These are phyloP conservation scores for Phenganax marumi DNA, from an alignment of 92 coral and sea anemone genomes.

Conservation along the genomic window DNA sequence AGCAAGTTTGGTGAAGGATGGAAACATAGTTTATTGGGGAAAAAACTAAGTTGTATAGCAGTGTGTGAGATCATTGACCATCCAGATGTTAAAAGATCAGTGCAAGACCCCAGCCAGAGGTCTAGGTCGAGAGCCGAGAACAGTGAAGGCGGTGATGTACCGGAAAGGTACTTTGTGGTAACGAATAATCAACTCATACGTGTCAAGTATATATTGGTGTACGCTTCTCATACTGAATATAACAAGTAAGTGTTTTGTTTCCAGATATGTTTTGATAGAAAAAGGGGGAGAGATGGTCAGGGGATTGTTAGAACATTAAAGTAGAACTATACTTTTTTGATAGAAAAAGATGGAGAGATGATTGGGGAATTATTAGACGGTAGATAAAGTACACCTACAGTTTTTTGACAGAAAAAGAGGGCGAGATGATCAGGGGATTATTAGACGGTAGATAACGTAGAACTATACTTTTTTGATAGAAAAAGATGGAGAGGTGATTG, in stretches of 20 bases:
- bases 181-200: conserved; percentile 89
- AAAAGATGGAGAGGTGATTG: too few relatives aligned
- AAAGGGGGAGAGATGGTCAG: too few relatives aligned
- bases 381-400: too few relatives aligned
- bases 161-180: conserved; percentile 93
- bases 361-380: too few relatives aligned
- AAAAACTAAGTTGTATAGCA: conserved; percentile 80
- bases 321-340: too few relatives aligned
- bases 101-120: conserved; percentile 59
- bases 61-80: conserved; percentile 94
- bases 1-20: conserved; percentile 84
- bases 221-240: conserved; percentile 52
- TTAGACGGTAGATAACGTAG: too few relatives aligned
- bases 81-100: conserved; percentile 91
- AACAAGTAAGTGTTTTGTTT: conserved; percentile 6
- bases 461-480: too few relatives aligned
- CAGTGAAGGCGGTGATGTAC: conserved; percentile 97
- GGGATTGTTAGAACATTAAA: too few relatives aligned
- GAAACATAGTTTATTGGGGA: conserved; percentile 70
- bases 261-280: neutral
- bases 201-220: conserved; percentile 85
- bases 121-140: conserved; percentile 83
- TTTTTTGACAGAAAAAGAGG: too few relatives aligned
- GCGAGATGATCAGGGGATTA: too few relatives aligned
- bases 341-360: too few relatives aligned